Conservation (phyloP, 2,113 vertebrate species). For the Epinephelus moara region DNA sequence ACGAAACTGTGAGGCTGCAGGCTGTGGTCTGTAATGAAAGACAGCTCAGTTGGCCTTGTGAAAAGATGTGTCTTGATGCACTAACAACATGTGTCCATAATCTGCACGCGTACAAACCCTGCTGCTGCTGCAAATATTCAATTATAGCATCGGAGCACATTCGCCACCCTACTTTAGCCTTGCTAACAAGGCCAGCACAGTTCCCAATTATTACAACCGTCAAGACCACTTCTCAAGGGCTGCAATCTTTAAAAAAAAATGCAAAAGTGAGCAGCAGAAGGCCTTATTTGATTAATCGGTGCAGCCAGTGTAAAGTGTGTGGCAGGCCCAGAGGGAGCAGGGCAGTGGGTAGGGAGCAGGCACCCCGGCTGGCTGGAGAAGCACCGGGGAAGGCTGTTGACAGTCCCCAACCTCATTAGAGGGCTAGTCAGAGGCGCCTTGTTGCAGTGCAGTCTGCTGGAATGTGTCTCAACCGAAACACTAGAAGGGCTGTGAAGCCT, state of each 20-base stretch:
- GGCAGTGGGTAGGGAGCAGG: slow-evolving; percentile 53
- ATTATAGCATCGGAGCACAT: slow-evolving; percentile 57
- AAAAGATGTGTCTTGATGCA: slow-evolving; percentile 18
- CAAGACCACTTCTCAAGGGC: slow-evolving; percentile 67
- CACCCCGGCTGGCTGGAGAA: slow-evolving; percentile 58
- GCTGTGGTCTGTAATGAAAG: slow-evolving; percentile 5
- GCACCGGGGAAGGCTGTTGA: slow-evolving; percentile 75
- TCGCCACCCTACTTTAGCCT: slow-evolving; percentile 59
- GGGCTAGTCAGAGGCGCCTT: slow-evolving; percentile 72
- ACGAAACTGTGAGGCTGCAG: neutral
- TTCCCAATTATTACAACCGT: slow-evolving; percentile 69
- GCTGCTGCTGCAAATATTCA: slow-evolving; percentile 60
- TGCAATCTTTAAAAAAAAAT: slow-evolving; percentile 40
- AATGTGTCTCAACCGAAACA: slow-evolving; percentile 79
- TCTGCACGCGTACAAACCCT: slow-evolving; percentile 8
- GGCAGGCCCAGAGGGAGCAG: slow-evolving; percentile 70
- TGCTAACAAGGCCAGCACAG: slow-evolving; percentile 70
- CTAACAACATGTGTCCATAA: slow-evolving; percentile 41
- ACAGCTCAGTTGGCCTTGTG: slow-evolving; percentile 2
- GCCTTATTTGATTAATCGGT: slow-evolving; percentile 82
- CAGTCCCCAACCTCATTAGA: slow-evolving; percentile 87
- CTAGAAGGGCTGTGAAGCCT: slow-evolving; percentile 70
- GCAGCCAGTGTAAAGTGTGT: slow-evolving; percentile 77
- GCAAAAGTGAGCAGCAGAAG: slow-evolving; percentile 66
- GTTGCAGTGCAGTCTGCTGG: slow-evolving; percentile 80